Evolutionary conservation across 2,113 vertebrate species (phyloP).

Genomic region (Gadus macrocephalus): DNA sequence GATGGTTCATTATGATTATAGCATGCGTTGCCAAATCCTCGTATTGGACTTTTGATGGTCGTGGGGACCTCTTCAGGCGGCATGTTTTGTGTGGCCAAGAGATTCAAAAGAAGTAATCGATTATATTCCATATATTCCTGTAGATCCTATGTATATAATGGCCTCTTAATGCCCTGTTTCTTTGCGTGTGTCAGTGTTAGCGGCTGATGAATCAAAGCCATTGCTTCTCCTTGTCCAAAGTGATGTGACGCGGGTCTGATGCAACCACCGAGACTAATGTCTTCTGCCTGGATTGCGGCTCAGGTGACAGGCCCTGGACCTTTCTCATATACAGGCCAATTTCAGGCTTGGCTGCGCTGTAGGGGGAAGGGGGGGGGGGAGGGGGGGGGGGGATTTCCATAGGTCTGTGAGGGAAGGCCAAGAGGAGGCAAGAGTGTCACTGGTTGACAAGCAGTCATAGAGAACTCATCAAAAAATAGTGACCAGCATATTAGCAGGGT

Average conservation of each 20-base stretch:
- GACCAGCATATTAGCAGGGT: too few species aligned
- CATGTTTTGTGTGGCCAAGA: too few species aligned
- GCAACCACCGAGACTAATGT: slow-evolving; percentile 56
- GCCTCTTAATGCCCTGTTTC: neutral
- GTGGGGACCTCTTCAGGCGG: too few species aligned
- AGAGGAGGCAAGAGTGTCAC: slow-evolving; percentile 16
- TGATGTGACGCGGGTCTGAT: slow-evolving; percentile 37
- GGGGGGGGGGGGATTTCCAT: slow-evolving; percentile 42
- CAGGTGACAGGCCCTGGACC: slow-evolving; percentile 50
- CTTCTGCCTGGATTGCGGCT: slow-evolving; percentile 59
- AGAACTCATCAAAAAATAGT: too few species aligned
- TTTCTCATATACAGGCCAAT: slow-evolving; percentile 60
- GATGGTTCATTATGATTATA: neutral
- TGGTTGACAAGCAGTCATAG: slow-evolving; percentile 37
- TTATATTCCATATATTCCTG: too few species aligned
- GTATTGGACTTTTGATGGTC: too few species aligned
- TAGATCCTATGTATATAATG: too few species aligned
- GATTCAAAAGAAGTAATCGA: too few species aligned
- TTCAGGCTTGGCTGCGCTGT: slow-evolving; percentile 64
- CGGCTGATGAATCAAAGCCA: slow-evolving; percentile 44
- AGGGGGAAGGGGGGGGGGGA: slow-evolving; percentile 36
- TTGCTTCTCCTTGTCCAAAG: slow-evolving; percentile 33
- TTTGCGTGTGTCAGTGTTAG: slow-evolving; percentile 31
- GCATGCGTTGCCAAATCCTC: neutral
- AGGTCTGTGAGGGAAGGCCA: slow-evolving; percentile 38